phyloP scores from a whole-genome alignment of 2,888 invertebrate genomes.

The Calephelis perditalis region DNA sequence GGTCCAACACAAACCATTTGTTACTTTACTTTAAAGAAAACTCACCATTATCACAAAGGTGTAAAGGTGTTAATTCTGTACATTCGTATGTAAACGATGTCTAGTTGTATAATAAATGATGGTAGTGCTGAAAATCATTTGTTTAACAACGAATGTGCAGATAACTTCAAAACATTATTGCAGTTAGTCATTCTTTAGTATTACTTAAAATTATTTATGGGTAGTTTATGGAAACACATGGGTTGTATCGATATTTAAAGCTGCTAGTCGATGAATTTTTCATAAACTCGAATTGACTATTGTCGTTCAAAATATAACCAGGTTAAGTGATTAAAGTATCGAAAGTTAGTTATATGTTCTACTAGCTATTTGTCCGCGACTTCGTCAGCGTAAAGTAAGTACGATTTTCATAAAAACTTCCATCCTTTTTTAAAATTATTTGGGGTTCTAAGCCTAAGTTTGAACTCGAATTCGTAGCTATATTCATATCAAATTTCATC shows the following conservation, averaged over 20 bases:
- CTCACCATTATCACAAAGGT: conserved; percentile 17
- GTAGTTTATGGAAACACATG: conserved; percentile 5
- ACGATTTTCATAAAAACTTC: too few species aligned
- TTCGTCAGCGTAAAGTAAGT: too few species aligned
- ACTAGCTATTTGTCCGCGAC: too few species aligned
- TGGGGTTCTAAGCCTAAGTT: too few species aligned
- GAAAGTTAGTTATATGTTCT: too few species aligned
- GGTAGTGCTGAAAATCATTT: conserved; percentile 57
- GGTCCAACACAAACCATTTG: conserved; percentile 54
- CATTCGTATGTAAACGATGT: conserved; percentile 32
- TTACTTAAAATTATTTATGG: conserved; percentile 13
- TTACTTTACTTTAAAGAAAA: conserved; percentile 35
- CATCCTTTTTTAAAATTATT: too few species aligned
- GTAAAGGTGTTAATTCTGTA: conserved; percentile 18
- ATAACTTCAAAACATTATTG: conserved; percentile 22
- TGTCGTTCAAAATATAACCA: too few species aligned
- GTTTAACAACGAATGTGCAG: conserved; percentile 50
- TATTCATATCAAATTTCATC: too few species aligned
- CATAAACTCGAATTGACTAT: too few species aligned
- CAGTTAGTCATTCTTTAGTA: conserved; percentile 19
- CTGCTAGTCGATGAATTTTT: too few species aligned
- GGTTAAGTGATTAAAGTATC: too few species aligned
- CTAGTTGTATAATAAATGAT: conserved; percentile 60
- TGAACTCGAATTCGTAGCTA: too few species aligned
- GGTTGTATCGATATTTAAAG: neutral